These are phyloP conservation scores for Danionella cerebrum DNA, from an alignment of 2,113 vertebrate genomes.

Conservation along the genomic window DNA sequence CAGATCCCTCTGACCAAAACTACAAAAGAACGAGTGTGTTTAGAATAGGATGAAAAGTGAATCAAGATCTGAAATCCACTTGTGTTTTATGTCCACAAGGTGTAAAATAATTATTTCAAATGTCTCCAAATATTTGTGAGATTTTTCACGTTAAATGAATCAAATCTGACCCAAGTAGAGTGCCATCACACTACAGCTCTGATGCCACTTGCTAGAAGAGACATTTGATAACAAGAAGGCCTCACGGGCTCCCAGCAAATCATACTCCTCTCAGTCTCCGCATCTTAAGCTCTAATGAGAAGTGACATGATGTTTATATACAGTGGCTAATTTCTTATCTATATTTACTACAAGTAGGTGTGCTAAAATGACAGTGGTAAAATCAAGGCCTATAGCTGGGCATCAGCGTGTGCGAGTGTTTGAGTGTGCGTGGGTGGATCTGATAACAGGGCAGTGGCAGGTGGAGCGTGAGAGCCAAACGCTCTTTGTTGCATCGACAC, in stretches of 20 bases:
- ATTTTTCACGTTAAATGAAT: no score
- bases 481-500: constrained; percentile 32
- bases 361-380: constrained; percentile 42
- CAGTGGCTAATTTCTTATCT: constrained; percentile 32
- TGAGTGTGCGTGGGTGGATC: constrained; percentile 31
- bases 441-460: constrained; percentile 27
- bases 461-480: constrained; percentile 21
- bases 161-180: no score
- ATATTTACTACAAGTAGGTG: constrained; percentile 32
- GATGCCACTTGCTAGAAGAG: neutral
- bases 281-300: constrained; percentile 19
- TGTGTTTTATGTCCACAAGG: no score
- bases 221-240: constrained; percentile 6
- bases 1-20: no score
- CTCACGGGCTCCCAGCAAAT: neutral
- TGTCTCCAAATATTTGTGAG: no score
- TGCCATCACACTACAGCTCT: neutral
- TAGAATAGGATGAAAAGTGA: no score
- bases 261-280: neutral
- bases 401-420: constrained; percentile 35
- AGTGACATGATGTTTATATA: constrained; percentile 32
- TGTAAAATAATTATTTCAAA: no score
- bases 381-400: constrained; percentile 35
- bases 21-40: no score
- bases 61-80: no score